These are phyloP conservation scores for Drosophila algonquin DNA, from an alignment of 2,888 invertebrate species.

Conservation along the genomic window DNA sequence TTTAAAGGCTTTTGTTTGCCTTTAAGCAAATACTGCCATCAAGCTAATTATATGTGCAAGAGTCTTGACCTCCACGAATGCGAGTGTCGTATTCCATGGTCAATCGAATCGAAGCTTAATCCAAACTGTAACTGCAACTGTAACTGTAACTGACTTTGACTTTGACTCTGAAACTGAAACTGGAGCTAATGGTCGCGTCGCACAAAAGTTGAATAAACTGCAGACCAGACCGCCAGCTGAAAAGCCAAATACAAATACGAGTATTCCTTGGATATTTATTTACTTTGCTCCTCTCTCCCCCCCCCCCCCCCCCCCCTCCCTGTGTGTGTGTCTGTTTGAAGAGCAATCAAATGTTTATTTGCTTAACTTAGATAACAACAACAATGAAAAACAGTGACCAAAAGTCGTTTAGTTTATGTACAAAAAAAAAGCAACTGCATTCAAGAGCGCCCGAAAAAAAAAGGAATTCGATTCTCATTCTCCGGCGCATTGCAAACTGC, in stretches of 20 bases:
- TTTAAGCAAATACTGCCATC: not conserved
- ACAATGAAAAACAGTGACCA: slow-evolving; percentile 58
- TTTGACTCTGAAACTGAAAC: too few relatives aligned
- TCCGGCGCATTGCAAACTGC: slow-evolving; percentile 48
- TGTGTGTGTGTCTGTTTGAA: slow-evolving; percentile 2
- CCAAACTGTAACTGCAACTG: not conserved
- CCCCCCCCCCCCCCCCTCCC: not conserved
- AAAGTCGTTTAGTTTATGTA: slow-evolving; percentile 57
- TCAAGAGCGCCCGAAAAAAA: slow-evolving; percentile 7
- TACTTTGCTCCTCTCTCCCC: not conserved
- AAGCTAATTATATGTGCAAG: not conserved
- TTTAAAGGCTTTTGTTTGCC: not conserved
- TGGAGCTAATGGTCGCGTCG: too few relatives aligned
- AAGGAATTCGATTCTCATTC: not conserved
- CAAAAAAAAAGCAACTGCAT: slow-evolving; percentile 30
- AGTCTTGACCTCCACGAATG: not conserved
- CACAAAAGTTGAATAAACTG: not conserved
- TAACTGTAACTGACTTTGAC: not conserved
- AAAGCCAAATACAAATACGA: not conserved
- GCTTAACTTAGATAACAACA: slow-evolving; percentile 62
- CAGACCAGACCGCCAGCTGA: not conserved
- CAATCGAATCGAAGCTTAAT: not conserved
- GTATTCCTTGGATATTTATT: not conserved
- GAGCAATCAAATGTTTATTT: slow-evolving; percentile 54
- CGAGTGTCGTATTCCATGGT: not conserved